Evolutionary conservation across 2,113 vertebrate species (phyloP).

Genomic region (Sterrhoptilus dennistouni): DNA sequence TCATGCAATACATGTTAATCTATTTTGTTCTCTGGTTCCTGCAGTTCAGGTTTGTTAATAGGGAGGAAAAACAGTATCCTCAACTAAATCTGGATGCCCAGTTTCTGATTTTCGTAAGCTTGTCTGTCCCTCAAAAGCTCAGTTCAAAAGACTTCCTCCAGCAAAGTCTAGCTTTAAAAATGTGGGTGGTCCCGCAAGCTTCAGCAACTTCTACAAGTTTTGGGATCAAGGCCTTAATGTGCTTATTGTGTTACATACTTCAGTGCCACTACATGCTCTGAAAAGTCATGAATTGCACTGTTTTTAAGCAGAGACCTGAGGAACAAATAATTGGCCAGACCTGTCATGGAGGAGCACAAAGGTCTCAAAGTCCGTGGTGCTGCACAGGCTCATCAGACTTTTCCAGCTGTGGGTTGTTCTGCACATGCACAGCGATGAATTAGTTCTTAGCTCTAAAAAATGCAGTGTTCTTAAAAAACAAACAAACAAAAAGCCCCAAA

Average conservation of each 20-base stretch:
- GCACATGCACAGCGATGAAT: neutral
- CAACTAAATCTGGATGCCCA: neutral
- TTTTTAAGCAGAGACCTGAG: neutral
- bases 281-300: neutral
- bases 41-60: neutral
- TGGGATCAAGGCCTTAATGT: neutral
- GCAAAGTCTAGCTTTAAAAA: neutral
- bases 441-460: neutral
- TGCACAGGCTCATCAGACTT: neutral
- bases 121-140: neutral
- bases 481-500: too few relatives aligned
- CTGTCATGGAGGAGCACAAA: neutral
- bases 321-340: neutral
- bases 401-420: rapidly evolving
- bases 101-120: neutral
- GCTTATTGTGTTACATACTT: neutral
- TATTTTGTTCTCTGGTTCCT: neutral
- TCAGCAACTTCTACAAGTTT: neutral
- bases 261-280: neutral
- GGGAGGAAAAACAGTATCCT: neutral
- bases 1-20: neutral
- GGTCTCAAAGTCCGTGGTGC: neutral
- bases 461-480: rapidly evolving
- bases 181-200: neutral
- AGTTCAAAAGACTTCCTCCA: neutral